Conservation (phyloP, 2,888 invertebrate species). For the Arctia plantaginis region DNA sequence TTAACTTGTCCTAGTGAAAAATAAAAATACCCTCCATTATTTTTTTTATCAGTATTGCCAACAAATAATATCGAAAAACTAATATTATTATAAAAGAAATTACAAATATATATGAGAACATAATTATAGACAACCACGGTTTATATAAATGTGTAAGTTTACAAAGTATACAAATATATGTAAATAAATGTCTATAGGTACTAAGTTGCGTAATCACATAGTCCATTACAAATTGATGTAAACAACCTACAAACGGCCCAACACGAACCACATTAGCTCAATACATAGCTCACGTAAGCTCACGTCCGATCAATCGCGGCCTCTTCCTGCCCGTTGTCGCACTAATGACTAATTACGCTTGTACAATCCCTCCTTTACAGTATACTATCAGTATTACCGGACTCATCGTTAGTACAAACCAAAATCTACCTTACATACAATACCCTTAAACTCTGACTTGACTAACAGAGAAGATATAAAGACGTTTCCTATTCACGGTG, state of each 20-base stretch:
- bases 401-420: slow-evolving; percentile 34
- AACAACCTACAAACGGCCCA: slow-evolving; percentile 13
- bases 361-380: slow-evolving; percentile 75
- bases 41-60: too few relatives aligned
- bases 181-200: neutral
- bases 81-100: too few relatives aligned
- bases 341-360: slow-evolving; percentile 84
- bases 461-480: slow-evolving; percentile 51
- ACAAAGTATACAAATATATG: too few relatives aligned
- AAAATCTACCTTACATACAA: slow-evolving; percentile 56
- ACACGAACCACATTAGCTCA: slow-evolving; percentile 35
- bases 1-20: too few relatives aligned
- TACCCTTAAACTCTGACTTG: slow-evolving; percentile 41
- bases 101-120: too few relatives aligned
- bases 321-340: slow-evolving; percentile 79
- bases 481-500: slow-evolving; percentile 65
- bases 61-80: too few relatives aligned
- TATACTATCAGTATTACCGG: slow-evolving; percentile 65
- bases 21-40: too few relatives aligned
- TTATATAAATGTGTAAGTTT: too few relatives aligned
- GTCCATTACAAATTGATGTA: slow-evolving; percentile 8
- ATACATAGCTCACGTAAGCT: slow-evolving; percentile 52
- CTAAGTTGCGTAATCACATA: neutral
- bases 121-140: too few relatives aligned
- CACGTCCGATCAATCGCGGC: slow-evolving; percentile 76